These are phyloP conservation scores for Dendrophyllia cribrosa DNA, from an alignment of 64 coral and sea anemone genomes.

Conservation along the genomic window DNA sequence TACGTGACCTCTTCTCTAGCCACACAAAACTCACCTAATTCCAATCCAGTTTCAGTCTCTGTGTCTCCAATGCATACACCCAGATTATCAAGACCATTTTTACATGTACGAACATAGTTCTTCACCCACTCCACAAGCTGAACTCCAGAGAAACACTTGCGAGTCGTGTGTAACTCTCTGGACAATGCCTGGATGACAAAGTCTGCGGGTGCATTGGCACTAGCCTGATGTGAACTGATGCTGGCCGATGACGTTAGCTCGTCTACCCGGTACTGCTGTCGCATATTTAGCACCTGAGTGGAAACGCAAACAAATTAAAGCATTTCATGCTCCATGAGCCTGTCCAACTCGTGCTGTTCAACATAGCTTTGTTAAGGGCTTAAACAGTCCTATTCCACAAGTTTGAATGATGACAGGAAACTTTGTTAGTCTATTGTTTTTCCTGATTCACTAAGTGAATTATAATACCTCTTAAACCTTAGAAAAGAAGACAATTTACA, in stretches of 20 bases:
- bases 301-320: background rate
- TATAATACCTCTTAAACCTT: no score
- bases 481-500: no score
- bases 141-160: constrained; percentile 86
- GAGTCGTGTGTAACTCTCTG: constrained; percentile 67
- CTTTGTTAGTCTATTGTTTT: no score
- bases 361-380: no score
- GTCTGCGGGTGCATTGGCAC: constrained; percentile 72
- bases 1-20: no score
- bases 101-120: constrained; percentile 39
- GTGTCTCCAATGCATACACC: constrained; percentile 82
- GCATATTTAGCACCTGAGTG: constrained; percentile 9
- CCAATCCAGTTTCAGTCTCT: constrained; percentile 83
- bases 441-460: no score
- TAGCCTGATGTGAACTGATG: constrained; percentile 58
- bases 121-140: constrained; percentile 72
- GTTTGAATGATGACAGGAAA: no score
- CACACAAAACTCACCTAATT: constrained; percentile 63
- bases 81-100: constrained; percentile 73
- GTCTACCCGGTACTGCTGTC: constrained; percentile 27
- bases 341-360: no score
- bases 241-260: constrained; percentile 73
- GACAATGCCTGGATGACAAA: constrained; percentile 76
- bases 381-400: no score
- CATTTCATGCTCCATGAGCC: no score